Evolutionary conservation across 2,113 vertebrate species (phyloP).

Genomic region (Struthidea cinerea): DNA sequence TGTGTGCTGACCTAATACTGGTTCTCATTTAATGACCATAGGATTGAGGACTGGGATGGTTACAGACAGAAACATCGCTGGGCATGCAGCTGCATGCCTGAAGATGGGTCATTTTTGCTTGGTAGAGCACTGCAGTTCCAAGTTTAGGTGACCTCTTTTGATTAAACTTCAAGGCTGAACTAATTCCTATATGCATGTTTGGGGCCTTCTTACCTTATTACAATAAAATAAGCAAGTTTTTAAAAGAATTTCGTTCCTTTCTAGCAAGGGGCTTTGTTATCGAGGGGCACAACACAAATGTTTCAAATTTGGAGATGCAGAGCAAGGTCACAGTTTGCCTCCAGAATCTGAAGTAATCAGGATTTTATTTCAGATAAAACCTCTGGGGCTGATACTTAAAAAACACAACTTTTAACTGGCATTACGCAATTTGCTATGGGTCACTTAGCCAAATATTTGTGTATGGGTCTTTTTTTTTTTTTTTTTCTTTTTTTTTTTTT

Average conservation of each 20-base stretch:
- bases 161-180: not conserved
- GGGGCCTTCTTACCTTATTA: conserved; percentile 46
- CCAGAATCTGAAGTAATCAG: conserved; percentile 73
- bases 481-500: not conserved
- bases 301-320: conserved; percentile 67
- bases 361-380: conserved; percentile 77
- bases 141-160: not conserved
- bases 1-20: not conserved
- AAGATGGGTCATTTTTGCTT: not conserved
- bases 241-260: conserved; percentile 17
- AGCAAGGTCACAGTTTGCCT: conserved; percentile 65
- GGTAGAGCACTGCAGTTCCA: not conserved
- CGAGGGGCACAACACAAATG: conserved; percentile 48
- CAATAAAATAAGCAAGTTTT: conserved; percentile 43
- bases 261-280: not conserved
- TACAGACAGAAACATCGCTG: not conserved
- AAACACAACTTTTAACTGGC: conserved; percentile 73
- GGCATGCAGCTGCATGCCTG: not conserved
- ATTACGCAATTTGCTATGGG: conserved; percentile 74
- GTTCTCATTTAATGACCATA: not conserved
- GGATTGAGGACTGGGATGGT: not conserved
- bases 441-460: conserved; percentile 72
- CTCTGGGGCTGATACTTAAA: conserved; percentile 72
- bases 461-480: not conserved
- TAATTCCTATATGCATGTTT: conserved; percentile 13